Evolutionary conservation across 2,888 invertebrate species (phyloP), one percentile per base, ranked within the genome.

Genomic region (Drosophila yooni): DNA sequence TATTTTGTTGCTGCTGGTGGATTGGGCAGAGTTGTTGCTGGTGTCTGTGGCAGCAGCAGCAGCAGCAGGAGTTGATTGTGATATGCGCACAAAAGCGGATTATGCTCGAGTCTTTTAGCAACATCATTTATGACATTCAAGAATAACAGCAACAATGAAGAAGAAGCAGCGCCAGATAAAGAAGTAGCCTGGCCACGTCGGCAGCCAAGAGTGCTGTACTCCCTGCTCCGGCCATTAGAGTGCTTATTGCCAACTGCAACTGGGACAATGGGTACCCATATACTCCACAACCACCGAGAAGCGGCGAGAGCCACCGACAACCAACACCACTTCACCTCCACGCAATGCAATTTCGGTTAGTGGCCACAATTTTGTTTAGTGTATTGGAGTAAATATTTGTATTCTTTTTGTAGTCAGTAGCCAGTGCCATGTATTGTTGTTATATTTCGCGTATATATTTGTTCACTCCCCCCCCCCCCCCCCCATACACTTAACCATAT

Each of bases 41-140:
- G 11, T 18, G 18, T 36, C 10, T 27, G 13, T 27, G n/a, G 21
- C 66, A 29, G 31, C 29, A 33, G 34, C 64, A 25, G 58, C 51
- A 56, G 60, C 46, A 56, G 59, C 73, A 65, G 59, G 81, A 79
- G 88, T 88, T 88, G 87, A 91, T 88, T 88, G 87, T 85, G 89
- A 88, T 82, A 85, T 88, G 82, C 81, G 81, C 83, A 88, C 83
- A 89, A 88, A 88, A 89, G 91, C 88, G 87, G 90, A 91, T 90
- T 89, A 91, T 83, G 81, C 76, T 82, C 76, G 83, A 81, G 79
- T 86, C 85, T 81, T 76, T 88, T 86, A 79, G 86, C 90, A 82
- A 79, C 79, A 89, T 79, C 88, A 88, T 86, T 86, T 89, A 86
- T 86, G 85, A 81, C 90, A 82, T 83, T 74, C 83, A 83, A 89